phyloP scores from a whole-genome alignment of 2,113 vertebrate species.

The Calonectris borealis region DNA sequence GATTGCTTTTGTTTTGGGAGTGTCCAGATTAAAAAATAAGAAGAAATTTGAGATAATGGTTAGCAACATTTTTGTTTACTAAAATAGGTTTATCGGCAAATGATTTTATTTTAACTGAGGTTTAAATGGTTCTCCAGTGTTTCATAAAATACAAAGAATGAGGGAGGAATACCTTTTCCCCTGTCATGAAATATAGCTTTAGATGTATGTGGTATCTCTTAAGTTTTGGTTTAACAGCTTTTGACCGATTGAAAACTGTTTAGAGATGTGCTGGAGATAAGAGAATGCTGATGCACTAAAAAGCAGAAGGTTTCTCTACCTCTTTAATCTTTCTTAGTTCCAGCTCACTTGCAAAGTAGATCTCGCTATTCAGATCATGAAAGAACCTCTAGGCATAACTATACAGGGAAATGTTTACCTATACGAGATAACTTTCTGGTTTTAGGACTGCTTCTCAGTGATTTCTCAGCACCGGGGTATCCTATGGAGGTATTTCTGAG shows the following conservation, averaged over 20 bases:
- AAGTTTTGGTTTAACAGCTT: background rate
- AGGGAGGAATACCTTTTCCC: background rate
- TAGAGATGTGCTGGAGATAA: background rate
- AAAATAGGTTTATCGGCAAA: background rate
- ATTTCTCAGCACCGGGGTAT: background rate
- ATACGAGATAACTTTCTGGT: background rate
- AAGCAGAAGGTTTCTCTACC: background rate
- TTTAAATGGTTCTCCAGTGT: background rate
- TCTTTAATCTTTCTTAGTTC: background rate
- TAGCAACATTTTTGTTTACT: background rate
- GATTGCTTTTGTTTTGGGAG: conserved; percentile 43
- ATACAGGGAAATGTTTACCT: background rate
- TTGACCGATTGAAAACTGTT: background rate
- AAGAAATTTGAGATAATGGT: conserved; percentile 8
- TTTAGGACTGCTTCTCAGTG: background rate
- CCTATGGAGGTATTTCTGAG: background rate
- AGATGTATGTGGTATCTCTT: background rate
- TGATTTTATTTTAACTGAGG: background rate
- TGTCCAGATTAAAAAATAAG: conserved; percentile 30
- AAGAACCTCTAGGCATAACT: background rate
- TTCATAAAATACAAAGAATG: background rate
- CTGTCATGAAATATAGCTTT: background rate
- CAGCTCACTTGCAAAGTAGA: background rate
- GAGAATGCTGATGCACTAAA: background rate
- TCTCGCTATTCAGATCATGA: background rate